Percentiles rank a stretch among this genome's conserved stretches.
phyloP scores from a whole-genome alignment of 2,888 invertebrate species.

The Stenolophus ochropezus region DNA sequence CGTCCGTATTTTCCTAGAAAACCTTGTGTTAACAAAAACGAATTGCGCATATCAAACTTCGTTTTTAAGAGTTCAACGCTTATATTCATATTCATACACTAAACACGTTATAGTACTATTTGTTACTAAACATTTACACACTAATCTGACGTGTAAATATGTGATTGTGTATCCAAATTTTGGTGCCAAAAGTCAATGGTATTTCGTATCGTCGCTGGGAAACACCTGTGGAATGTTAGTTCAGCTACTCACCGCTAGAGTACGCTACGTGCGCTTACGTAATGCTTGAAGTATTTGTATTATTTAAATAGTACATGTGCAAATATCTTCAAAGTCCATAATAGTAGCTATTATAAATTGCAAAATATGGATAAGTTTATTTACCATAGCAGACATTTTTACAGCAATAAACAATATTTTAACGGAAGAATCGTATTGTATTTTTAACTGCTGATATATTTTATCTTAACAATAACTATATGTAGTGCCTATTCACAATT shows the following conservation, averaged over 20 bases:
- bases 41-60: conserved; percentile 4
- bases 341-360: not conserved
- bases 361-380: not conserved
- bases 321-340: not conserved
- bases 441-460: not conserved
- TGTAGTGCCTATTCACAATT: not conserved
- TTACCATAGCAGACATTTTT: no score
- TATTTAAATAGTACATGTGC: not conserved
- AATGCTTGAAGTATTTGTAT: not conserved
- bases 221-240: conserved; percentile 48
- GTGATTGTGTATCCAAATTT: conserved; percentile 2
- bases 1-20: conserved; percentile 10
- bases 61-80: not conserved
- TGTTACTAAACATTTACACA: not conserved
- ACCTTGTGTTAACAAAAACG: conserved; percentile 28
- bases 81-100: not conserved
- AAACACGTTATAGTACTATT: not conserved
- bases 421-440: not conserved
- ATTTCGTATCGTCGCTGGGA: not conserved
- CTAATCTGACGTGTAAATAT: not conserved
- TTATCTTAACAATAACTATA: not conserved
- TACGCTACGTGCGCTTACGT: conserved; percentile 32
- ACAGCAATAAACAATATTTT: no score
- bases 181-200: conserved; percentile 51
- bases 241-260: conserved; percentile 33